Evolutionary conservation across 1,140 invertebrate species (phyloP), one percentile per base, ranked within the genome.

Genomic region (Heterodera carotae): DNA sequence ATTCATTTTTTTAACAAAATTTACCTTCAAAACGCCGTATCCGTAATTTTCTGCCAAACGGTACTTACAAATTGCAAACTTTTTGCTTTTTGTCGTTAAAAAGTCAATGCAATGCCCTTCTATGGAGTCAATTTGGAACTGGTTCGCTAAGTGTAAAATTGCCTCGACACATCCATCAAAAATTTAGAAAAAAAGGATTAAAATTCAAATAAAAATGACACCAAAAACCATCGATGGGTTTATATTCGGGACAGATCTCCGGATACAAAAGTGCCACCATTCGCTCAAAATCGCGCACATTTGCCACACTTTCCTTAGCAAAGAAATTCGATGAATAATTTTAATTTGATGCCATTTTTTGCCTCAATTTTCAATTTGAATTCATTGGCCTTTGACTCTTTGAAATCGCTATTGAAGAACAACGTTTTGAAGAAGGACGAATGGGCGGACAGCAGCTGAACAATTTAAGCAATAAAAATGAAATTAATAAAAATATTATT

Each of bases 361-460:
- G 39, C 39, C 39, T 62, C 60, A 62, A 62, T 31, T 62, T 62
- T 25, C n/a, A 62, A 1, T 62, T 31, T 62, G 5, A 62, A 62
- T 31, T 62, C n/a, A 22, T 31, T 31, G 7, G 60, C 22, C 1
- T 62, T 62, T 8, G n/a, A 25, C 60, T 62, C 60, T 25, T 8
- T 31, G 29, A 62, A 62, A 22, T 31, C n/a, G 60, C n/a, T n/a
- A n/a, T n/a, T n/a, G n/a, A n/a, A n/a, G n/a, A n/a, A n/a, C n/a
- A n/a, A n/a, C n/a, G n/a, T 62, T 31, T 62, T 62, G 60, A 62
- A 62, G 60, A 15, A 62, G 2, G 60, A 25, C 60, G 60, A 62
- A 22, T 62, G 60, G 60, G 60, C 60, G 60, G 60, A 25, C 60
- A 62, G 60, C 60, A 62, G 22, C 60, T 62, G 60, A 8, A 62